Percentiles rank a stretch among this genome's conserved stretches.
Conservation (phyloP, 2,888 invertebrate genomes). For the Imbricaverruca yamaguchii region DNA sequence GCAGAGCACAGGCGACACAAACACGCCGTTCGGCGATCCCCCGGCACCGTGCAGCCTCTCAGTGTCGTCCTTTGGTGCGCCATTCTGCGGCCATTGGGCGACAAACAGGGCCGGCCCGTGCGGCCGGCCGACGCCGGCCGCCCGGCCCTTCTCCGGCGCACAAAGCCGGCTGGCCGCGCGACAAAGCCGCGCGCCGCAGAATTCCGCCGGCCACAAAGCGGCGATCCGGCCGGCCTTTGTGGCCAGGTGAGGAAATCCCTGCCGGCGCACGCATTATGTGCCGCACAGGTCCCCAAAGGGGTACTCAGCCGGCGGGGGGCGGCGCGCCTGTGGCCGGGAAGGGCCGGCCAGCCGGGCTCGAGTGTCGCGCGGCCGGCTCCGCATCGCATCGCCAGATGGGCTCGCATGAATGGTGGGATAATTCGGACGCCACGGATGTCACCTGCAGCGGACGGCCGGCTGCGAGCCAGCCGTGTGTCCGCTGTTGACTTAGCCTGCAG, state of each 20-base stretch:
- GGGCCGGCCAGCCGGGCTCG: background rate
- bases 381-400: background rate
- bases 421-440: background rate
- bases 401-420: background rate
- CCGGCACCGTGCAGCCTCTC: background rate
- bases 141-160: background rate
- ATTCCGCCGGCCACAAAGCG: constrained; percentile 14
- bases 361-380: background rate
- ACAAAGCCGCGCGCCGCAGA: constrained; percentile 3
- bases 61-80: background rate
- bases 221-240: constrained; percentile 1
- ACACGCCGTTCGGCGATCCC: background rate
- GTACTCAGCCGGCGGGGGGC: background rate
- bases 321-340: background rate
- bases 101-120: background rate
- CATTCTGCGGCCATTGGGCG: constrained; percentile 3
- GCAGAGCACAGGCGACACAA: background rate
- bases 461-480: background rate
- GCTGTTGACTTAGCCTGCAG: background rate
- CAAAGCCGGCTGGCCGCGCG: background rate
- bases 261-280: background rate
- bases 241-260: constrained; percentile 18
- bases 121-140: background rate
- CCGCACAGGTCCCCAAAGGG: background rate
- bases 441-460: background rate